A percentile compares a stretch with the other conserved stretches of the same genome.
phyloP scores from a whole-genome alignment of 2,888 invertebrate genomes.

The Gerosis bhagava region DNA sequence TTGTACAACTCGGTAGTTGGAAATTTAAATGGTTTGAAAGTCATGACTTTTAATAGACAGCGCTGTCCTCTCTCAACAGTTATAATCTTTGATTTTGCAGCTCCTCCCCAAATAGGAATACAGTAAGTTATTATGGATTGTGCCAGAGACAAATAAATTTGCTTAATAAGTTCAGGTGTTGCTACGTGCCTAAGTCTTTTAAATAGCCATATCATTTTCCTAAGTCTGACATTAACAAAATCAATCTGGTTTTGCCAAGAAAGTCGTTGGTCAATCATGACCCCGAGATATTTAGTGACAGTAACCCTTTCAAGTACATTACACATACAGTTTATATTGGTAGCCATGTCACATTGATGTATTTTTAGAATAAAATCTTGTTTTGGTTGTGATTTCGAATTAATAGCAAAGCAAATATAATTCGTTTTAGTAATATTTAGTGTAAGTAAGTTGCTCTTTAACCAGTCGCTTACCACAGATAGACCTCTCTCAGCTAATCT shows the following conservation, averaged over 20 bases:
- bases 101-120: conserved; percentile 18
- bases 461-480: background rate
- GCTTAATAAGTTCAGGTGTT: conserved; percentile 4
- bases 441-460: conserved; percentile 3
- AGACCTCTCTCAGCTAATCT: background rate
- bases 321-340: conserved; percentile 12
- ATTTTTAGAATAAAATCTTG: background rate
- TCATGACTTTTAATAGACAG: conserved; percentile 24
- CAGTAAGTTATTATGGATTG: conserved; percentile 19
- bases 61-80: conserved; percentile 25
- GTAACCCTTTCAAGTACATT: background rate
- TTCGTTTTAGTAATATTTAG: conserved; percentile 8
- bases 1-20: conserved; percentile 9
- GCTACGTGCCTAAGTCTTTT: conserved; percentile 19
- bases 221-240: conserved; percentile 5
- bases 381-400: background rate
- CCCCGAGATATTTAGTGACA: conserved; percentile 19
- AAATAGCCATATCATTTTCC: conserved; percentile 23
- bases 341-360: too few species aligned
- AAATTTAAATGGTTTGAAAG: conserved; percentile 15
- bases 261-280: conserved; percentile 19
- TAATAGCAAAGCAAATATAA: conserved; percentile 8
- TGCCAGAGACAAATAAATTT: conserved; percentile 18
- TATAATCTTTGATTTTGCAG: background rate
- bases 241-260: conserved; percentile 23